Evolutionary conservation across 2,888 invertebrate genomes (phyloP).

Genomic region (Polietes domitor): DNA sequence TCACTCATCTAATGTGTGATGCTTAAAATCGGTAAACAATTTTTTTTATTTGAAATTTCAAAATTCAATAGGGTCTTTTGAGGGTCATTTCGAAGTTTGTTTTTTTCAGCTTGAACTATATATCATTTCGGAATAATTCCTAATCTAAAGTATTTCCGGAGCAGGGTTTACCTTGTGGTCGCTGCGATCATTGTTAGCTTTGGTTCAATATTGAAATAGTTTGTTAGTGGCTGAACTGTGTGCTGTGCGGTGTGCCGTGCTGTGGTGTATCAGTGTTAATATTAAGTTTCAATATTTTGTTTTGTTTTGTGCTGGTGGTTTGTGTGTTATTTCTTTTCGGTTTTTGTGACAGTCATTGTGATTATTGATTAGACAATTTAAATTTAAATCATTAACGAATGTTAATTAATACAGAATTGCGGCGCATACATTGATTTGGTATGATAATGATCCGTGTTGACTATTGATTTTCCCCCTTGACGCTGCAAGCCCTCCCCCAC

Average conservation of each 20-base stretch:
- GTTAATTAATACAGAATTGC: slow-evolving; percentile 28
- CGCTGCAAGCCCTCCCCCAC: not conserved
- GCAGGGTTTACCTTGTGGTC: not conserved
- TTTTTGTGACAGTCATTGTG: slow-evolving; percentile 22
- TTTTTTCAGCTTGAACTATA: not conserved
- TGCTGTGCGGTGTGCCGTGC: too few relatives aligned
- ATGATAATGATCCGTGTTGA: slow-evolving; percentile 9
- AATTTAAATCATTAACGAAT: slow-evolving; percentile 21
- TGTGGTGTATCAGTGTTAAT: not conserved
- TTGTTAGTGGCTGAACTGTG: too few relatives aligned
- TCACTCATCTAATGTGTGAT: too few relatives aligned
- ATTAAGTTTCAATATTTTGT: slow-evolving; percentile 7
- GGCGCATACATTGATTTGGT: slow-evolving; percentile 2
- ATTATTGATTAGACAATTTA: slow-evolving; percentile 23
- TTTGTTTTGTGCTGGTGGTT: not conserved
- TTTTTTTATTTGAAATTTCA: too few relatives aligned
- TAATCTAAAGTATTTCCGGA: slow-evolving; percentile 11
- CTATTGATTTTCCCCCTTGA: not conserved
- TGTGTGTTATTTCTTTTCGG: not conserved
- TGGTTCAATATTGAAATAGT: not conserved
- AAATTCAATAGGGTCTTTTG: not conserved
- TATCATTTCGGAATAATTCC: not conserved
- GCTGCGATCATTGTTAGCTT: not conserved
- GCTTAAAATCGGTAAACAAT: too few relatives aligned
- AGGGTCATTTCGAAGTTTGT: not conserved